A percentile compares a stretch with the other conserved stretches of the same genome.
These are phyloP conservation scores for Metellina segmentata DNA, from an alignment of 2,888 invertebrate species.

Conservation along the genomic window DNA sequence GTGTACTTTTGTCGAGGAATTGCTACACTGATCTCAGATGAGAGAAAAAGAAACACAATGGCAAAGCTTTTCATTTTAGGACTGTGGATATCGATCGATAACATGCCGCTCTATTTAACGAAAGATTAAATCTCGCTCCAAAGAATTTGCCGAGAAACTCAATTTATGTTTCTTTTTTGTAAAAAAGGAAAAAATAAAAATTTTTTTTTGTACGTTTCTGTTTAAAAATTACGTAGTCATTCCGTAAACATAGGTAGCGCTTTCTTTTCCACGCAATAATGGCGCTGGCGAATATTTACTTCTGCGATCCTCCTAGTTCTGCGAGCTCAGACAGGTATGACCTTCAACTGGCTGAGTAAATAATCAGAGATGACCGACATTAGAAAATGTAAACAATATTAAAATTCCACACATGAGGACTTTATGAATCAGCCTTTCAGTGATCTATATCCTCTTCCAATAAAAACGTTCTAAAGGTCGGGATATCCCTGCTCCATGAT, in stretches of 20 bases:
- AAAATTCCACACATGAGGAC: background rate
- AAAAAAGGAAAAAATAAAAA: too few species aligned
- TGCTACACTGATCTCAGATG: too few species aligned
- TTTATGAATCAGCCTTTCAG: slow-evolving; percentile 18
- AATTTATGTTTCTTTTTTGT: too few species aligned
- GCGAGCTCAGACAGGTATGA: slow-evolving; percentile 93
- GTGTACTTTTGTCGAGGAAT: too few species aligned
- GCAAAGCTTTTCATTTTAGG: too few species aligned
- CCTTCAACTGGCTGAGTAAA: background rate
- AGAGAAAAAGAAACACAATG: too few species aligned
- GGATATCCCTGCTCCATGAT: slow-evolving; percentile 58
- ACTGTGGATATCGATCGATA: too few species aligned
- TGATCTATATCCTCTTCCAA: slow-evolving; percentile 36
- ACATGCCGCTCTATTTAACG: too few species aligned
- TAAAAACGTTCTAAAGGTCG: slow-evolving; percentile 36
- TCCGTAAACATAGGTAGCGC: slow-evolving; percentile 41
- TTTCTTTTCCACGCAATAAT: slow-evolving; percentile 9
- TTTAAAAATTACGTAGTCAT: background rate
- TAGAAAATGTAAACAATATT: slow-evolving; percentile 6
- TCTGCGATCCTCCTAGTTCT: slow-evolving; percentile 89
- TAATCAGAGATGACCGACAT: background rate
- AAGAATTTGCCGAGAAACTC: too few species aligned
- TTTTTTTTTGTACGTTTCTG: too few species aligned
- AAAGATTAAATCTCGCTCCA: too few species aligned
- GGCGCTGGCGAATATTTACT: slow-evolving; percentile 62